Percentiles rank a stretch among this genome's conserved stretches.
Conservation (phyloP, 37 sponge, comb jelly and placozoan genomes). For the Diacarnus erythraeanus region DNA sequence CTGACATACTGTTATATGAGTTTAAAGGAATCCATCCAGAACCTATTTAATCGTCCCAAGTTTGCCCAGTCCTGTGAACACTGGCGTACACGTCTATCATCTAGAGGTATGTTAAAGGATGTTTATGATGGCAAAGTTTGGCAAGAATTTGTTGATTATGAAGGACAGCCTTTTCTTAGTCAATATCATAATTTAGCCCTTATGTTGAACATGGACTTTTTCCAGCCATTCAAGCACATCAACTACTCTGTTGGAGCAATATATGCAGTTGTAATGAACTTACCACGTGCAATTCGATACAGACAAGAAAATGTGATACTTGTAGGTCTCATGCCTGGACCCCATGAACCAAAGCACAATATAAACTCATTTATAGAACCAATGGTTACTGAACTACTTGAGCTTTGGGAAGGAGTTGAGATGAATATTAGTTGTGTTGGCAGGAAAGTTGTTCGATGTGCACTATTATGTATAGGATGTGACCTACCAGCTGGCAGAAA, state of each 20-base stretch:
- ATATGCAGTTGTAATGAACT: constrained; percentile 45
- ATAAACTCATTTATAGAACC: constrained; percentile 55
- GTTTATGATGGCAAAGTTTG: constrained; percentile 72
- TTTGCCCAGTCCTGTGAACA: constrained; percentile 39
- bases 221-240: constrained; percentile 47
- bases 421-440: constrained; percentile 15
- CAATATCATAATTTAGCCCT: constrained; percentile 5
- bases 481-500: constrained; percentile 65
- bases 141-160: constrained; percentile 37
- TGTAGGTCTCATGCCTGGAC: constrained; percentile 65
- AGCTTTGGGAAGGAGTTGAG: constrained; percentile 38
- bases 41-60: constrained; percentile 22
- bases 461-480: constrained; percentile 42
- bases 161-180: constrained; percentile 23
- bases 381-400: constrained; percentile 40
- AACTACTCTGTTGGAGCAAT: constrained; percentile 54
- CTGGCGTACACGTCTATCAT: constrained; percentile 15
- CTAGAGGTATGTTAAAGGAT: constrained; percentile 17
- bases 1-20: constrained; percentile 46
- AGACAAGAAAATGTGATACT: constrained; percentile 48
- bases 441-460: constrained; percentile 16
- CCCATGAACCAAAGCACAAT: constrained; percentile 34
- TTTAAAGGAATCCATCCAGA: constrained; percentile 13
- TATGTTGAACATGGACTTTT: constrained; percentile 50
- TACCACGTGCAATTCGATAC: constrained; percentile 37